Evolutionary conservation across 2,113 vertebrate genomes (phyloP).

Genomic region (Melanostigma gelatinosum): DNA sequence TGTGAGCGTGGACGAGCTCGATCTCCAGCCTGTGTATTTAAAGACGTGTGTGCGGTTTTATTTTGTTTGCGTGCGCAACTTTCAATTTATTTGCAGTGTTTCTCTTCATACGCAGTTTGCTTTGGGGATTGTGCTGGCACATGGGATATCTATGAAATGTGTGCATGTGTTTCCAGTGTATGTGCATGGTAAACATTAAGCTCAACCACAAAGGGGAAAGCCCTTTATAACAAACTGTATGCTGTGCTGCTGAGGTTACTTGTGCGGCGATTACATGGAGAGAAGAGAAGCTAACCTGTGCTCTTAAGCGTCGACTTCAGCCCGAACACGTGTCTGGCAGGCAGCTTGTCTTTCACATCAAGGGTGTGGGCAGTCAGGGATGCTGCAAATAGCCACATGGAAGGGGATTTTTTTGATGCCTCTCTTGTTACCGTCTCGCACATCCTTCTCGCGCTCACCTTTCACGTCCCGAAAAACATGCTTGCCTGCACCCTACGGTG

Average conservation of each 20-base stretch:
- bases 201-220: constrained; percentile 42
- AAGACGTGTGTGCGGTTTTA: constrained; percentile 10
- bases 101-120: neutral
- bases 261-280: constrained; percentile 3
- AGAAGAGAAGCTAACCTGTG: constrained; percentile 31
- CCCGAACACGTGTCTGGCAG: constrained; percentile 57
- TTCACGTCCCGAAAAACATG: constrained; percentile 4
- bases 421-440: constrained; percentile 51
- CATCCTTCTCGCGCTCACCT: constrained; percentile 30
- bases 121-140: neutral
- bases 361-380: constrained; percentile 52
- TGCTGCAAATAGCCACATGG: constrained; percentile 71
- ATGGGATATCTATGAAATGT: neutral
- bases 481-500: neutral
- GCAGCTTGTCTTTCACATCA: constrained; percentile 60
- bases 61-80: constrained; percentile 4
- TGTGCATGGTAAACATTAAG: neutral
- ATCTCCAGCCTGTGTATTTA: constrained; percentile 23
- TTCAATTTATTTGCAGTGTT: constrained; percentile 21
- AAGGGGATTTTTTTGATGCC: constrained; percentile 58
- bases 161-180: neutral
- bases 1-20: constrained; percentile 43
- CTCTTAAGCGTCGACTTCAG: constrained; percentile 37
- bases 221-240: constrained; percentile 29
- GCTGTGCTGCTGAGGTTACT: constrained; percentile 17